Base-by-base conservation (phyloP, 2,888 invertebrate genomes). In the Heteromurus nitidus region DNA sequence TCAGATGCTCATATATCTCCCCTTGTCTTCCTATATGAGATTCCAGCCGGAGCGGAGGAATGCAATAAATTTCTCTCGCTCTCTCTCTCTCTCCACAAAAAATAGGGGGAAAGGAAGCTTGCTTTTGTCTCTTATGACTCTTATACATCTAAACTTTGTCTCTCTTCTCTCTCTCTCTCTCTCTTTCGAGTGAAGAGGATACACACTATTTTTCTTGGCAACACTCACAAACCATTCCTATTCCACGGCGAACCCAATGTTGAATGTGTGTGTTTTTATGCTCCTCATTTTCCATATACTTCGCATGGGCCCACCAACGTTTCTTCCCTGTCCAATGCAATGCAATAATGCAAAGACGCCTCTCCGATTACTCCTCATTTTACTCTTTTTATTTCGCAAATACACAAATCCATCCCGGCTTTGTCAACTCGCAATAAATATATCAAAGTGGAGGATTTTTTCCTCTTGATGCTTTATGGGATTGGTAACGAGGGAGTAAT, bases 1-100 rank as follows among this genome's bases (percentile, higher is more conserved):
- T 81, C 81, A 81, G 81, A 81, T 75, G 81, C 65, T 65, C 81
- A 81, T 81, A 81, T 81, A 81, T 81, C 70, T 81, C 75, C 64
- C 58, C 69, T 55, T 69, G 81, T 75, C 75, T 81, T 53, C 70
- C 53, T 81, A 75, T 70, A 81, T 81, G 81, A 75, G 81, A 81
- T 81, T 81, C 75, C 75, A 75, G 65, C 75, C 81, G 75, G 81
- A 81, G 75, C 75, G 70, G 70, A 70, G 81, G 81, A 81, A 81
- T 81, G 81, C 81, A 81, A 81, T 81, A 81, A 81, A 81, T 81
- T 81, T 75, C 67, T 50, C 47, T 44, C 26, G 18, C 36, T 60
- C 22, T 18, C 62, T 62, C n/a, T n/a, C n/a, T n/a, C n/a, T n/a
- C n/a, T n/a, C n/a, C n/a, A n/a, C n/a, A n/a, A n/a, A n/a, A n/a